phyloP scores from a whole-genome alignment of 2,888 invertebrate species.

The Coenonympha glycerion region DNA sequence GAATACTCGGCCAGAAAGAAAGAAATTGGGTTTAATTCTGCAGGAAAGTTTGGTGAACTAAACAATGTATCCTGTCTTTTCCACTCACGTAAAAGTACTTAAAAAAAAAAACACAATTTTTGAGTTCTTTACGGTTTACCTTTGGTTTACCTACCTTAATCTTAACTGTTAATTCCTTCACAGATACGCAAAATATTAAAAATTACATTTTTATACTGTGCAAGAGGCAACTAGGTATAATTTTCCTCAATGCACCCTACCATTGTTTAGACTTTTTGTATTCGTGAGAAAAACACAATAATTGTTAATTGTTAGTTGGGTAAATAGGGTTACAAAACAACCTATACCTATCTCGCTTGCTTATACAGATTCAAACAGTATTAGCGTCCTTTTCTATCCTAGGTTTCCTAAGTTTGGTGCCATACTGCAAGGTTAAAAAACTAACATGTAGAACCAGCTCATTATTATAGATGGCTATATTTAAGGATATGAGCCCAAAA shows the following conservation, averaged over 20 bases:
- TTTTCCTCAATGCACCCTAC: constrained; percentile 3
- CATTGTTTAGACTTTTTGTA: constrained; percentile 8
- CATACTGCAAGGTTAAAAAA: background rate
- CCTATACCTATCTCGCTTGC: background rate
- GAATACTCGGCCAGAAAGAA: too few species aligned
- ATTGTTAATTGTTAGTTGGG: constrained; percentile 7
- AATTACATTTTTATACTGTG: background rate
- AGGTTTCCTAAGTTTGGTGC: background rate
- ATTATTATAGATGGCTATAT: too few species aligned
- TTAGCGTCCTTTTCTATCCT: background rate
- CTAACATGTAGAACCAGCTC: background rate
- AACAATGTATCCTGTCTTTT: too few species aligned
- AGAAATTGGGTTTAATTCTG: too few species aligned
- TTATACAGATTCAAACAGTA: background rate
- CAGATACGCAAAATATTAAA: background rate
- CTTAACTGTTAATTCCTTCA: background rate
- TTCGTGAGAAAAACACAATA: constrained; percentile 9
- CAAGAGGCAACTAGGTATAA: background rate
- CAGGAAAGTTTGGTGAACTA: too few species aligned
- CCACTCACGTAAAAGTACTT: too few species aligned
- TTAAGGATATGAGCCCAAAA: too few species aligned
- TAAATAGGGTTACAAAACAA: background rate
- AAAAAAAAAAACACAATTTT: too few species aligned
- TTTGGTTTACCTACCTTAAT: too few species aligned
- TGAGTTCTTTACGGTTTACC: too few species aligned